These are phyloP conservation scores for Hippopotamus amphibius DNA, from an alignment of 2,113 vertebrate genomes.

Conservation along the genomic window DNA sequence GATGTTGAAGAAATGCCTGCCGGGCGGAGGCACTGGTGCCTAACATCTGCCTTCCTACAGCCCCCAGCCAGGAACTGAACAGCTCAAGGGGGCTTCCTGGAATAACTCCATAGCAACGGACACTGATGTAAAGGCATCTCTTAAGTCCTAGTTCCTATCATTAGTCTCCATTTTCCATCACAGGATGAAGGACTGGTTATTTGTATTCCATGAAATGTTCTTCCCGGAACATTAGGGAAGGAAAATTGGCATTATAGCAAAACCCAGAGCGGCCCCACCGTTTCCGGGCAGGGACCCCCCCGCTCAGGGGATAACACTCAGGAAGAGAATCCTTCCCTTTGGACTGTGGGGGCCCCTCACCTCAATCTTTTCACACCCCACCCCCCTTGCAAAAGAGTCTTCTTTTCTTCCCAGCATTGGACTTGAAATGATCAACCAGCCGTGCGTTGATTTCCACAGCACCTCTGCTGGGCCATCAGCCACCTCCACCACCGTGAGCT, in stretches of 20 bases:
- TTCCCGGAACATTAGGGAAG: conserved; percentile 47
- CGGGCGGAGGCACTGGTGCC: neutral
- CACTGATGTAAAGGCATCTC: conserved; percentile 35
- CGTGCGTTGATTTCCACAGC: neutral
- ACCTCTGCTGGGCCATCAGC: neutral
- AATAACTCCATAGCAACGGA: neutral
- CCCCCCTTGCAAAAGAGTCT: neutral
- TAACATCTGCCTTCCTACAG: neutral
- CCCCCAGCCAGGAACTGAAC: neutral
- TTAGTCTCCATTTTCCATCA: conserved; percentile 58
- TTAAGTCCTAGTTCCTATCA: neutral
- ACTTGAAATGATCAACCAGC: neutral
- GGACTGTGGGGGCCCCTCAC: neutral
- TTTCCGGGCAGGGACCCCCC: neutral
- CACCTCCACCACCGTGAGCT: neutral
- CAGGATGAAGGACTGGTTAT: conserved; percentile 17
- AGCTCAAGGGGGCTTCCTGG: conserved; percentile 22
- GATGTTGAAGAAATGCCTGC: neutral
- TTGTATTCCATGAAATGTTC: conserved; percentile 59
- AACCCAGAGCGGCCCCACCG: neutral
- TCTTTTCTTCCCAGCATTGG: neutral
- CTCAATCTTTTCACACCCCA: neutral
- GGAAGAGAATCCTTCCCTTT: neutral
- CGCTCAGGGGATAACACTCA: neutral
- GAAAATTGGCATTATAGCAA: conserved; percentile 42